Percentiles rank a stretch among this genome's conserved stretches.
Evolutionary conservation across 2,888 invertebrate genomes (phyloP).

Genomic region (Pachydiplax longipennis): DNA sequence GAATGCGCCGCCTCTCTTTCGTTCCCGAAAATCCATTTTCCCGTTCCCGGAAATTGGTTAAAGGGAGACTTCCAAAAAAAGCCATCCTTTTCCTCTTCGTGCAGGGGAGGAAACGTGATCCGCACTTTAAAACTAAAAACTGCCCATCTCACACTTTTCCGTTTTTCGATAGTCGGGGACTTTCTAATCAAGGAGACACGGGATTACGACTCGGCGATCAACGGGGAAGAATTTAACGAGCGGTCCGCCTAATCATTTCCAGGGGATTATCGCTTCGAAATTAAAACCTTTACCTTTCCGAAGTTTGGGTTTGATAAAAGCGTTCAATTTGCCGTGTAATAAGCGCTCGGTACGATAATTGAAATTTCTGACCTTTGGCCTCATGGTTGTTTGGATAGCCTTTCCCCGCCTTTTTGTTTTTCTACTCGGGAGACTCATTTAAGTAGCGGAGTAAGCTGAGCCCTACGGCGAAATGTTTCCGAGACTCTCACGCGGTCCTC

Average conservation of each 20-base stretch:
- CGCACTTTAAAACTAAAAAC: no score
- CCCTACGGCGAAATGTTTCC: no score
- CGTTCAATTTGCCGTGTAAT: neutral
- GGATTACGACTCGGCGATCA: neutral
- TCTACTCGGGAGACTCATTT: neutral
- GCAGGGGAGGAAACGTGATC: no score
- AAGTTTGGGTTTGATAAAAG: neutral
- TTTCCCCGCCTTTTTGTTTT: neutral
- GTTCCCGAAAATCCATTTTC: no score
- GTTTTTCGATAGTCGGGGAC: no score
- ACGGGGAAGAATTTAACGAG: neutral
- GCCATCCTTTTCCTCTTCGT: no score
- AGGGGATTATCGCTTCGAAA: neutral
- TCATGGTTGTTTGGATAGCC: neutral
- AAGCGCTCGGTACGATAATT: neutral
- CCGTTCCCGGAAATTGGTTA: no score
- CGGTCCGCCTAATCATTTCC: neutral
- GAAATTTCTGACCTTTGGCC: neutral
- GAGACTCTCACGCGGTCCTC: no score
- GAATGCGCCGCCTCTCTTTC: no score
- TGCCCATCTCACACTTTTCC: no score
- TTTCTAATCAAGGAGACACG: no score
- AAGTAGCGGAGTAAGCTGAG: neutral
- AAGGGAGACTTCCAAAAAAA: no score
- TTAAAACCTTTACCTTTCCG: neutral